Evolutionary conservation across 2,113 vertebrate species (phyloP).

Genomic region (Callipepla squamata): DNA sequence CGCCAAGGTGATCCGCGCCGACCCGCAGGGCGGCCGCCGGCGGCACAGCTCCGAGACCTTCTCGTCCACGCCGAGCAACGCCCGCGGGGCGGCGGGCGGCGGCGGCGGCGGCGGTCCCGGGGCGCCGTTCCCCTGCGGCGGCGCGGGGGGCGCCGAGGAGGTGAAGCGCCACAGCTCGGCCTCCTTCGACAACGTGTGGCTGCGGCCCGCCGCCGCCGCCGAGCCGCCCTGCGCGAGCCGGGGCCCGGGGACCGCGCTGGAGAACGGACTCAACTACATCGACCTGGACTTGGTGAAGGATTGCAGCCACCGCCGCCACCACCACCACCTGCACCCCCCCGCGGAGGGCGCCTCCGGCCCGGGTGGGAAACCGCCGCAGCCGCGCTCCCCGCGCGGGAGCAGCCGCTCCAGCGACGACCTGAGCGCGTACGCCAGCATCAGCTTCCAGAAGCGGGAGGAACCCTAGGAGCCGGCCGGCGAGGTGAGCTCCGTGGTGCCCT

Average conservation of each 20-base stretch:
- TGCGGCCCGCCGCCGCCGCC: conserved; percentile 70
- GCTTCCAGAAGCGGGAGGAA: conserved; percentile 85
- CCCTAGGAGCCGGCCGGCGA: conserved; percentile 74
- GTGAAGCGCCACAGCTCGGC: conserved; percentile 87
- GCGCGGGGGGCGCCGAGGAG: conserved; percentile 69
- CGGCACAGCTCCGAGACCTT: conserved; percentile 89
- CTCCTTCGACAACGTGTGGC: conserved; percentile 89
- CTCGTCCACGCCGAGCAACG: conserved; percentile 76
- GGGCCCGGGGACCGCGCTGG: conserved; percentile 43
- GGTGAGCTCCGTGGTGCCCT: conserved; percentile 69
- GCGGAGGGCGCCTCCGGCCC: conserved; percentile 58
- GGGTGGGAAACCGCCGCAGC: conserved; percentile 41
- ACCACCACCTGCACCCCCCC: conserved; percentile 22
- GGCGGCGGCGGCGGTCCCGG: neutral
- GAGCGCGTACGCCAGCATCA: conserved; percentile 88
- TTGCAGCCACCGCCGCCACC: conserved; percentile 62
- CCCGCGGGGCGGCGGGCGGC: conserved; percentile 6
- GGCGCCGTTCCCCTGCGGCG: conserved; percentile 19
- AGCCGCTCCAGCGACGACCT: conserved; percentile 80
- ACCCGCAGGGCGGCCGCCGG: conserved; percentile 83
- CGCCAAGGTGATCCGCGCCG: conserved; percentile 87
- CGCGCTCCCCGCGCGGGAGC: conserved; percentile 59
- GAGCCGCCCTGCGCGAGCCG: conserved; percentile 52
- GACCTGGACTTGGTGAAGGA: conserved; percentile 87
- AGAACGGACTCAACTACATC: conserved; percentile 89